Evolutionary conservation across 2,888 invertebrate genomes (phyloP).

Genomic region (Hedya salicella): DNA sequence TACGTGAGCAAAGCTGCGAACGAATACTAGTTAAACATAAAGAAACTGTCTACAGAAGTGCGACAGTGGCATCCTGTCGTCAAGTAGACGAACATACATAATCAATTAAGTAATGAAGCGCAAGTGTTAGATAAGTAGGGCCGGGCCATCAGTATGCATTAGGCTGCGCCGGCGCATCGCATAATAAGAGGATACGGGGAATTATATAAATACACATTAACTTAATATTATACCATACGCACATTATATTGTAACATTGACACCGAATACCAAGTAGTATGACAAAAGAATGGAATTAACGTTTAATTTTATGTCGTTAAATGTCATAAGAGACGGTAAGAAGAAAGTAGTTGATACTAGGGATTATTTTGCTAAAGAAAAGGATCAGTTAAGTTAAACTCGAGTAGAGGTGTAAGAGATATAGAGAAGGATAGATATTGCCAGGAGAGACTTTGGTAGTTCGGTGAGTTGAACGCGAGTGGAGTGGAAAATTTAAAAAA

Average conservation of each 20-base stretch:
- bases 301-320: not conserved
- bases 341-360: too few species aligned
- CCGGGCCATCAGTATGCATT: slow-evolving; percentile 13
- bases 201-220: slow-evolving; percentile 21
- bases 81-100: slow-evolving; percentile 36
- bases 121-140: slow-evolving; percentile 25
- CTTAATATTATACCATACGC: not conserved
- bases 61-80: slow-evolving; percentile 33
- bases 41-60: not conserved
- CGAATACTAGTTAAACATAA: slow-evolving; percentile 2
- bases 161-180: not conserved
- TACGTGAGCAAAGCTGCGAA: not conserved
- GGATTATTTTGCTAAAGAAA: too few species aligned
- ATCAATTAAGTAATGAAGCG: slow-evolving; percentile 35
- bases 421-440: too few species aligned
- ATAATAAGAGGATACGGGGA: slow-evolving; percentile 21
- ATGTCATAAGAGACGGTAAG: not conserved
- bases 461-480: too few species aligned
- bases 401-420: too few species aligned
- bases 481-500: too few species aligned
- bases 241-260: slow-evolving; percentile 11
- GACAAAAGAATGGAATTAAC: not conserved
- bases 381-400: too few species aligned
- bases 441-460: too few species aligned
- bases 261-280: slow-evolving; percentile 6